phyloP scores from a whole-genome alignment of 2,113 vertebrate species.

The Piaya cayana region DNA sequence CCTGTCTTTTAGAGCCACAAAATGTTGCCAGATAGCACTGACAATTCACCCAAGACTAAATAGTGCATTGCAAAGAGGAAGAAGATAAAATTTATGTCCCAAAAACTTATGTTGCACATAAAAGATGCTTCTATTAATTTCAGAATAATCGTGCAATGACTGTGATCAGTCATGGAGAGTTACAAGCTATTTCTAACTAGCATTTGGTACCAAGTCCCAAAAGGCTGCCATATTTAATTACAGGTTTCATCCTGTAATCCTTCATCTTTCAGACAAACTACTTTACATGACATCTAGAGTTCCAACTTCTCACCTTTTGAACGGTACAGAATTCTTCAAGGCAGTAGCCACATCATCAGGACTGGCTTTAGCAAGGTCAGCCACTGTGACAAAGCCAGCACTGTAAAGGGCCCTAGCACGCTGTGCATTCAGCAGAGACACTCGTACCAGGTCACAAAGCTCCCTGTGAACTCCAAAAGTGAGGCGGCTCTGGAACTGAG shows the following conservation, averaged over 20 bases:
- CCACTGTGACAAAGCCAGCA: constrained; percentile 87
- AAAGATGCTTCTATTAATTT: background rate
- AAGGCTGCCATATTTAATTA: background rate
- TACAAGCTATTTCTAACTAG: background rate
- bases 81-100: background rate
- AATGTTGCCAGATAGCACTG: background rate
- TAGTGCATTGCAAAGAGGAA: background rate
- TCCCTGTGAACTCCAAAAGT: constrained; percentile 94
- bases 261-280: background rate
- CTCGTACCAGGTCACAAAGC: constrained; percentile 91
- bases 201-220: background rate
- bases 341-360: constrained; percentile 82
- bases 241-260: background rate
- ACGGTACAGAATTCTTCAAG: constrained; percentile 88
- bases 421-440: constrained; percentile 90
- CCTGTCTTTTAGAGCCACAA: background rate
- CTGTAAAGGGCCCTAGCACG: constrained; percentile 86
- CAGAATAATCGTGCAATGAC: background rate
- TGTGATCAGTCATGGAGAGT: background rate
- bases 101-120: background rate
- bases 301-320: constrained; percentile 86
- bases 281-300: background rate
- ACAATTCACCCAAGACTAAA: background rate
- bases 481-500: constrained; percentile 95
- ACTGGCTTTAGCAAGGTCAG: constrained; percentile 86